Conservation (phyloP, 2,888 invertebrate species). For the Tetragonisca angustula region DNA sequence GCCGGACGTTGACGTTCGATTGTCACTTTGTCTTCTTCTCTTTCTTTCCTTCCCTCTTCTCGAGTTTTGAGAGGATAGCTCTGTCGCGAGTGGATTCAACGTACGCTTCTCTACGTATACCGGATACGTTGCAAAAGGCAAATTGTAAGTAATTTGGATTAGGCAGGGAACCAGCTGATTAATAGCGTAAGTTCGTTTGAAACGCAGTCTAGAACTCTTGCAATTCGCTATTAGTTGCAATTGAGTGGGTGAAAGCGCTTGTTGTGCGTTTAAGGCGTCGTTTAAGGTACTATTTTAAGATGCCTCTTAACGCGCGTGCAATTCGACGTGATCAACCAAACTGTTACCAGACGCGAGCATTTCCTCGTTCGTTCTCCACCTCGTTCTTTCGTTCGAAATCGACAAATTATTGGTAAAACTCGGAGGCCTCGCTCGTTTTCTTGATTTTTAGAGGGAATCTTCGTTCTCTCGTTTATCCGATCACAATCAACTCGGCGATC, state of each 20-base stretch:
- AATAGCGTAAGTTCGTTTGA: not conserved
- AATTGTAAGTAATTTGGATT: too few species aligned
- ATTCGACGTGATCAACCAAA: conserved; percentile 6
- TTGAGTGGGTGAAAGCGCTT: conserved; percentile 32
- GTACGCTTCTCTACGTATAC: too few species aligned
- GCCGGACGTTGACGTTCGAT: not conserved
- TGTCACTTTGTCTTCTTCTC: conserved; percentile 1
- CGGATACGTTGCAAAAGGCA: too few species aligned
- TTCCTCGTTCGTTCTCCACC: not conserved
- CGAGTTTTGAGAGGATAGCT: too few species aligned
- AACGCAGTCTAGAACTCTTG: conserved; percentile 10
- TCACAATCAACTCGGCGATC: too few species aligned
- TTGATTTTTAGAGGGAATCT: too few species aligned
- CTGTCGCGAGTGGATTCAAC: too few species aligned
- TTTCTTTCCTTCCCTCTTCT: too few species aligned
- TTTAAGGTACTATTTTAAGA: conserved; percentile 28
- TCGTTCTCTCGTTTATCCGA: too few species aligned
- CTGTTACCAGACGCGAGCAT: conserved; percentile 19
- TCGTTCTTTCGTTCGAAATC: too few species aligned
- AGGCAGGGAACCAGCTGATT: not conserved
- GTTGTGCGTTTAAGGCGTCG: not conserved
- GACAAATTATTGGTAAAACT: too few species aligned
- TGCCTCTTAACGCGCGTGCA: conserved; percentile 14
- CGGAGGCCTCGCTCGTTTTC: too few species aligned
- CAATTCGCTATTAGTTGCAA: conserved; percentile 20